These are phyloP conservation scores for Vulpes lagopus DNA, from an alignment of 2,113 vertebrate species.

Conservation along the genomic window DNA sequence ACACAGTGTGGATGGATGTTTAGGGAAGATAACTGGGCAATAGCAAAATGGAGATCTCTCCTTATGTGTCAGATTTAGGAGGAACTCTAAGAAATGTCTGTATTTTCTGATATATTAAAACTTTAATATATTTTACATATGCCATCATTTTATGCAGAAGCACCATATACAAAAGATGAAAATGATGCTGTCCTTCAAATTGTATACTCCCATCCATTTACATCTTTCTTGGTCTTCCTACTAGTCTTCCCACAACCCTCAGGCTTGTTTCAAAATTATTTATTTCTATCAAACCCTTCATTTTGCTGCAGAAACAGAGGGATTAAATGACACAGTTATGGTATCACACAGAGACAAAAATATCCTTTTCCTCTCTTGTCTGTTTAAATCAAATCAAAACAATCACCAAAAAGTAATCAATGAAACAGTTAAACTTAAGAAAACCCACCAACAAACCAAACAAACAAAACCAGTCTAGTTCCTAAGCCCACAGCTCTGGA, in stretches of 20 bases:
- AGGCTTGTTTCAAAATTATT: not conserved
- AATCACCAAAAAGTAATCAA: not conserved
- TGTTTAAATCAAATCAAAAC: not conserved
- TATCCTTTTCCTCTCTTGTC: not conserved
- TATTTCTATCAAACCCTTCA: not conserved
- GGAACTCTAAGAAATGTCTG: not conserved
- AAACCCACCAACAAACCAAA: not conserved
- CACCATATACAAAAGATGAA: not conserved
- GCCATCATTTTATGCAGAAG: not conserved
- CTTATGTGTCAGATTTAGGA: not conserved
- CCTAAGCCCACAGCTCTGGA: not conserved
- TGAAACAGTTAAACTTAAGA: not conserved
- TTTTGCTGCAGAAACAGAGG: not conserved
- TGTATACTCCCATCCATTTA: too few species aligned
- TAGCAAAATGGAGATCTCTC: too few species aligned
- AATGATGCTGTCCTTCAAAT: not conserved
- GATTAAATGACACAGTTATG: not conserved
- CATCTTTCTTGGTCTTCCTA: not conserved
- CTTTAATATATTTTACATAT: not conserved
- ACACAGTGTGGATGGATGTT: not conserved
- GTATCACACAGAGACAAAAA: not conserved
- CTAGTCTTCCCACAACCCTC: rapidly evolving
- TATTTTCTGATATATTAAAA: not conserved
- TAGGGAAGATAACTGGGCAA: not conserved
- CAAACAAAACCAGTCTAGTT: not conserved